Evolutionary conservation across 2,888 invertebrate genomes (phyloP).

Genomic region (Amphipyra berbera): DNA sequence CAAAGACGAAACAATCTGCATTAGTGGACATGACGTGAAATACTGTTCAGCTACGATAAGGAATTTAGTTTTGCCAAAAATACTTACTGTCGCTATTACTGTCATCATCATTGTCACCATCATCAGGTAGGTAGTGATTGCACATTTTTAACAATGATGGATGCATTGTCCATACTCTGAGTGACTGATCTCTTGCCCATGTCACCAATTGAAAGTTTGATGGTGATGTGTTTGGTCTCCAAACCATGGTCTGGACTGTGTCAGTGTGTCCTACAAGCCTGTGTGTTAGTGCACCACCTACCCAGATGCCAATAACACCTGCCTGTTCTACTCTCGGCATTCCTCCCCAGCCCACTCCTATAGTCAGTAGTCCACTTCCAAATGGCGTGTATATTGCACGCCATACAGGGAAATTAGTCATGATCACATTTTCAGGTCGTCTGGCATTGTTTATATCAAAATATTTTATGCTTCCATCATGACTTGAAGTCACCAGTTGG

Average conservation of each 20-base stretch:
- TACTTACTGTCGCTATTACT: constrained; percentile 85
- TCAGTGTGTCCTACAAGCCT: constrained; percentile 98
- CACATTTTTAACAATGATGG: constrained; percentile 95
- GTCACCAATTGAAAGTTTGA: constrained; percentile 96
- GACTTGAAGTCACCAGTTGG: constrained; percentile 97
- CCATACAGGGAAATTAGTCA: constrained; percentile 97
- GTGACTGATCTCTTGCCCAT: constrained; percentile 98
- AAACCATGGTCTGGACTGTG: constrained; percentile 98
- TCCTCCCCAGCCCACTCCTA: constrained; percentile 97
- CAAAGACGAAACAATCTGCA: no score
- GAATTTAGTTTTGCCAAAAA: neutral
- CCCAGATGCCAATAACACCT: constrained; percentile 88
- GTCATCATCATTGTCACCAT: constrained; percentile 89
- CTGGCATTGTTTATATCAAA: constrained; percentile 97
- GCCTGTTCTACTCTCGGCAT: constrained; percentile 94
- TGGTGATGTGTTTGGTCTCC: constrained; percentile 93
- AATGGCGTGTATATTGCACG: constrained; percentile 98
- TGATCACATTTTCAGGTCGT: constrained; percentile 95
- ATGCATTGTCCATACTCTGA: constrained; percentile 97
- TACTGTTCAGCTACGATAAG: no score
- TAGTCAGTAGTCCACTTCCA: constrained; percentile 97
- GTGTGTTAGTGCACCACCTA: constrained; percentile 93
- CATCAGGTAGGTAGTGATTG: constrained; percentile 91
- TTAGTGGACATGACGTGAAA: no score
- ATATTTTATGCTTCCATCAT: constrained; percentile 98